Conservation (phyloP, 2,797 vertebrate genomes). For the Ataeniobius toweri region DNA sequence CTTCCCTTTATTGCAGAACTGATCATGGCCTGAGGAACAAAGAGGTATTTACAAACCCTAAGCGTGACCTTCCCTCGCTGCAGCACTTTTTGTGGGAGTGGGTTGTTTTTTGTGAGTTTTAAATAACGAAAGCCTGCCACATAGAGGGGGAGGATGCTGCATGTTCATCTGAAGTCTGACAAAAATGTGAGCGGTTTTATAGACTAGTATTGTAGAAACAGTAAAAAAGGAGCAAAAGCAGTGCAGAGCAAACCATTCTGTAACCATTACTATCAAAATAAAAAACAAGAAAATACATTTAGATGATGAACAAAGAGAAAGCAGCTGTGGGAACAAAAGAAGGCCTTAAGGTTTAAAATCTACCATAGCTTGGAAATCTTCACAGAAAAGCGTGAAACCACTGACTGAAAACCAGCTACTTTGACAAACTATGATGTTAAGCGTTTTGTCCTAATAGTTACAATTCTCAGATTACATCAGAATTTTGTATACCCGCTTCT, state of each 20-base stretch:
- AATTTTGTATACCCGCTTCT: background rate
- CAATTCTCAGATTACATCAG: background rate
- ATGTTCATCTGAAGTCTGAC: conserved; percentile 17
- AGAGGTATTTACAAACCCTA: conserved; percentile 28
- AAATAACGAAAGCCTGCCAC: conserved; percentile 44
- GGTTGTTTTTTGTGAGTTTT: conserved; percentile 28
- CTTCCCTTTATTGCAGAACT: conserved; percentile 25
- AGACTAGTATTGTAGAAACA: background rate
- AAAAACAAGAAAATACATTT: conserved; percentile 9
- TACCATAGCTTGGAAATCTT: background rate
- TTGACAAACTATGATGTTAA: background rate
- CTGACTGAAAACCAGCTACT: background rate
- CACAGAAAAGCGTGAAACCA: background rate
- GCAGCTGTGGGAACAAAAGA: conserved; percentile 2
- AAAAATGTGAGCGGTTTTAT: conserved; percentile 5
- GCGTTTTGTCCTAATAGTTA: background rate
- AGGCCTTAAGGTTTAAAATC: background rate
- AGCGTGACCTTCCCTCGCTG: conserved; percentile 41
- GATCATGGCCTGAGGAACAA: conserved; percentile 23
- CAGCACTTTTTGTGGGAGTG: conserved; percentile 43
- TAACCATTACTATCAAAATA: conserved; percentile 3
- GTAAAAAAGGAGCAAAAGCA: background rate
- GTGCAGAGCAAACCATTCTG: background rate
- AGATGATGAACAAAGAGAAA: background rate
- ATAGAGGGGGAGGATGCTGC: conserved; percentile 37